Conservation (phyloP, 2,888 invertebrate species). For the Stomorhina lunata region DNA sequence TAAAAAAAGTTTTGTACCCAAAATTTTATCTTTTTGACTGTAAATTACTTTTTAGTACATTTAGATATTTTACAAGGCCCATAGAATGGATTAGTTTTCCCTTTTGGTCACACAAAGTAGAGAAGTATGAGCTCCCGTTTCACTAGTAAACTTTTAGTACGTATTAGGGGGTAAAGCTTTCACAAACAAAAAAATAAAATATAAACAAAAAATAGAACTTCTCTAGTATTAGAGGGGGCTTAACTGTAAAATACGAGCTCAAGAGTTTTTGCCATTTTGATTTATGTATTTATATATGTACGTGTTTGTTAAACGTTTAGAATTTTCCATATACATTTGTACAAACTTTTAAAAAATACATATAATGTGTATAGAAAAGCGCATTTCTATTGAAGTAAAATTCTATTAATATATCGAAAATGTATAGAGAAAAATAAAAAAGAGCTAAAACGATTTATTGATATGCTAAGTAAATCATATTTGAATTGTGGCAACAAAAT, state of each 20-base stretch:
- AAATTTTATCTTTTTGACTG: too few relatives aligned
- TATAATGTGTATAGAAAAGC: slow-evolving; percentile 40
- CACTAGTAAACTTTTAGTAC: not conserved
- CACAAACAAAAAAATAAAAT: slow-evolving; percentile 43
- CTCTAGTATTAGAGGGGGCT: slow-evolving; percentile 55
- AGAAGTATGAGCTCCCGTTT: too few relatives aligned
- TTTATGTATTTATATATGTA: slow-evolving; percentile 35
- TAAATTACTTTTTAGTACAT: too few relatives aligned
- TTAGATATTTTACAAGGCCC: too few relatives aligned
- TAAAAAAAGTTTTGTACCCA: too few relatives aligned
- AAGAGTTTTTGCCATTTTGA: slow-evolving; percentile 63
- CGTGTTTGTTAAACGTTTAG: slow-evolving; percentile 20
- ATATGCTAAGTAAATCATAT: slow-evolving; percentile 65
- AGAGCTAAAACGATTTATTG: slow-evolving; percentile 55
- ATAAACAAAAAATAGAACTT: not conserved
- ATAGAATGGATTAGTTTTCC: too few relatives aligned
- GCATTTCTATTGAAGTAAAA: slow-evolving; percentile 43
- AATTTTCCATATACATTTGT: not conserved
- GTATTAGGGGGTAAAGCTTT: slow-evolving; percentile 41
- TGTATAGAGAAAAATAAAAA: not conserved
- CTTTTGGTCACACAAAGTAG: too few relatives aligned
- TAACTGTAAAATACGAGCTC: slow-evolving; percentile 64
- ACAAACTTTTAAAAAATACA: slow-evolving; percentile 16
- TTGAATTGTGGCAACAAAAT: slow-evolving; percentile 55
- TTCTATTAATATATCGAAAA: slow-evolving; percentile 14